Conservation (phyloP, 2,797 vertebrate genomes). For the Scolopax bukidnonensis region DNA sequence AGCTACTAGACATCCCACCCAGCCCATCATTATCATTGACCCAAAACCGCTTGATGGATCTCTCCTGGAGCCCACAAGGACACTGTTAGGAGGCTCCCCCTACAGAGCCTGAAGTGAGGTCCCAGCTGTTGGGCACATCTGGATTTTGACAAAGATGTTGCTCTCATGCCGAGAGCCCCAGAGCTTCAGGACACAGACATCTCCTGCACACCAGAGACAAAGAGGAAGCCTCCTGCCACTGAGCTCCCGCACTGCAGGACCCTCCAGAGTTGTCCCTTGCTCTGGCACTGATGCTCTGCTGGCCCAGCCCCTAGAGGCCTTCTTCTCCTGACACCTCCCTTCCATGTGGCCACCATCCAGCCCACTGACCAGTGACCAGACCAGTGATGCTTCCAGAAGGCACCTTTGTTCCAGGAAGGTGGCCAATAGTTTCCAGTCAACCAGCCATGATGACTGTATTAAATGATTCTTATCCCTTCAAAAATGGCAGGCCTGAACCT, state of each 20-base stretch:
- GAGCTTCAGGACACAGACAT: neutral
- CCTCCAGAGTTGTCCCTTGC: neutral
- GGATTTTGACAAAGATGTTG: neutral
- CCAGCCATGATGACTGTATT: neutral
- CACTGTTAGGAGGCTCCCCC: fast-evolving
- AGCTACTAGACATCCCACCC: neutral
- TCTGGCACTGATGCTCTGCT: neutral
- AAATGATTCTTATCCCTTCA: neutral
- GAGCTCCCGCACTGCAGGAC: fast-evolving
- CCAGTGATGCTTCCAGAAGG: neutral
- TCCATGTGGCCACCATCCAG: no score
- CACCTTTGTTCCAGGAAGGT: neutral
- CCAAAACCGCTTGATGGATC: neutral
- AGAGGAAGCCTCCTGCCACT: neutral
- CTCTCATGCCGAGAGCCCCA: fast-evolving
- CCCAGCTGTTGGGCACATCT: neutral
- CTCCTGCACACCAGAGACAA: neutral
- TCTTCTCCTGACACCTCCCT: neutral
- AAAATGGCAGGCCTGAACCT: neutral
- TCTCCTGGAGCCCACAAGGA: neutral
- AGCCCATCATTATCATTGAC: neutral
- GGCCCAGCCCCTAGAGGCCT: neutral
- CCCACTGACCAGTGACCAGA: no score
- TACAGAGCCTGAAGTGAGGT: neutral
- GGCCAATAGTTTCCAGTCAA: neutral